phyloP scores from a whole-genome alignment of 2,113 vertebrate genomes.

The Chloebia gouldiae region DNA sequence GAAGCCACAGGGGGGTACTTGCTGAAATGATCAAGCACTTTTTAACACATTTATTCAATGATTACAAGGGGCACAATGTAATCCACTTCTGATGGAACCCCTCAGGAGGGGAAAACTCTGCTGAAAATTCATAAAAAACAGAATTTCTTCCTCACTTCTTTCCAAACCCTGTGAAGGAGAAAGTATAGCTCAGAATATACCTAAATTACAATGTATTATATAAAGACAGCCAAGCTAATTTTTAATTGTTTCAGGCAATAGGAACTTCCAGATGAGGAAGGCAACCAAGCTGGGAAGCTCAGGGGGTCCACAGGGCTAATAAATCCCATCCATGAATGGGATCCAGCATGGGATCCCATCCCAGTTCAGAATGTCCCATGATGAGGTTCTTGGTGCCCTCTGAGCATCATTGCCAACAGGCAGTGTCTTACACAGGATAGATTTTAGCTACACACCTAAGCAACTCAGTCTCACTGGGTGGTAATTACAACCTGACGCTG shows the following conservation, averaged over 20 bases:
- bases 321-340: neutral
- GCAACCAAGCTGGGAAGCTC: neutral
- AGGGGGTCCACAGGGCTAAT: neutral
- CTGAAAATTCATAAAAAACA: neutral
- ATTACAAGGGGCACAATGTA: conserved; percentile 1
- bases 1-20: conserved; percentile 10
- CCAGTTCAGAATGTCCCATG: accelerated
- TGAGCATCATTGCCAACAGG: neutral
- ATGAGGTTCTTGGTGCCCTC: neutral
- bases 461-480: neutral
- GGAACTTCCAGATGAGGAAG: neutral
- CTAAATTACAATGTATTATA: neutral
- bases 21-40: conserved; percentile 43
- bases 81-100: neutral
- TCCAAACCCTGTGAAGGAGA: neutral
- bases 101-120: neutral
- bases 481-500: neutral
- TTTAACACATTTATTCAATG: conserved; percentile 60
- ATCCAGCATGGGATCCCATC: neutral
- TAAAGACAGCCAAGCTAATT: neutral
- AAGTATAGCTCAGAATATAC: neutral
- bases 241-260: neutral
- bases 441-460: neutral
- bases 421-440: neutral
- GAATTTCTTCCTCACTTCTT: neutral